Percentiles rank a stretch among this genome's conserved stretches.
These are phyloP conservation scores for Diprion similis DNA, from an alignment of 1,140 invertebrate species.

Conservation along the genomic window DNA sequence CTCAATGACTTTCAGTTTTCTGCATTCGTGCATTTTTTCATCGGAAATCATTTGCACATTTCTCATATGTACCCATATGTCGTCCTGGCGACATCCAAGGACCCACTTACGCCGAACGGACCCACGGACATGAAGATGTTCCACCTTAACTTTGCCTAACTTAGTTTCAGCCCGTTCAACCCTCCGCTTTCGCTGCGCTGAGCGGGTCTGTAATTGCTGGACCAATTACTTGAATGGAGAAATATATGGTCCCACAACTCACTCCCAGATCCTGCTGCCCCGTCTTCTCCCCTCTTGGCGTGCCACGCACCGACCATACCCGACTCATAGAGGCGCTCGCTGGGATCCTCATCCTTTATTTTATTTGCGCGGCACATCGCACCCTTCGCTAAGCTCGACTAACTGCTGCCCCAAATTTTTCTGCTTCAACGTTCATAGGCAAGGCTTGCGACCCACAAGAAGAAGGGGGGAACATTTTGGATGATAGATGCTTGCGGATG, in stretches of 20 bases:
- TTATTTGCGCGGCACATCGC: too few relatives aligned
- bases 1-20: too few relatives aligned
- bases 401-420: too few relatives aligned
- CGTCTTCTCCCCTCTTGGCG: background rate
- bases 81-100: background rate
- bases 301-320: constrained; percentile 1
- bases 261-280: constrained; percentile 10
- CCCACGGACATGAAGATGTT: background rate
- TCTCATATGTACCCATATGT: background rate
- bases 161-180: constrained; percentile 11
- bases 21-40: too few relatives aligned
- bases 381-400: too few relatives aligned
- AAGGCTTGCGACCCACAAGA: too few relatives aligned
- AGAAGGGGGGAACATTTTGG: too few relatives aligned
- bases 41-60: too few relatives aligned
- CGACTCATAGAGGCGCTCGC: too few relatives aligned
- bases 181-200: constrained; percentile 22
- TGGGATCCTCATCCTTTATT: background rate
- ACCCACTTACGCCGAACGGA: background rate
- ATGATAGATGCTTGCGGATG: too few relatives aligned
- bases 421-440: too few relatives aligned
- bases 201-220: constrained; percentile 26
- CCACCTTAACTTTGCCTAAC: constrained; percentile 19
- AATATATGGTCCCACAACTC: constrained; percentile 27
- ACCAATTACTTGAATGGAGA: constrained; percentile 30